These are phyloP conservation scores for Eristalinus sepulchralis DNA, from an alignment of 2,888 invertebrate species.

Conservation along the genomic window DNA sequence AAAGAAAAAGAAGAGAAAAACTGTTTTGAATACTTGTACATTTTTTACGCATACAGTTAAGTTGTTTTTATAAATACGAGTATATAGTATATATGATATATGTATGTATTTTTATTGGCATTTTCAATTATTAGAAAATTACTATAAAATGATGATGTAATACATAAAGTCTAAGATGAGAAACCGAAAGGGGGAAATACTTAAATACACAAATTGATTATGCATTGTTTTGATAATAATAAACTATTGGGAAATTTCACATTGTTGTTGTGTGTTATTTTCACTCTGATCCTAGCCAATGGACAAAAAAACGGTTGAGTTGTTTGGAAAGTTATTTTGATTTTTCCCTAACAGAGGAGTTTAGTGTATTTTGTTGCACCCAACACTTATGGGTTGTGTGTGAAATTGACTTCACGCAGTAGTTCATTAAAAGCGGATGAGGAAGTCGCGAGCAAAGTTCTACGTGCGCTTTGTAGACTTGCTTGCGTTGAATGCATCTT, in stretches of 20 bases:
- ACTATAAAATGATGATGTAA: slow-evolving; percentile 38
- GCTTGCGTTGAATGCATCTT: too few species aligned
- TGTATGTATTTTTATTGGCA: slow-evolving; percentile 65
- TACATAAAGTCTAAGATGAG: slow-evolving; percentile 28
- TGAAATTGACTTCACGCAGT: too few species aligned
- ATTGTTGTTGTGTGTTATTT: neutral
- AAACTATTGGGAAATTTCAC: slow-evolving; percentile 61
- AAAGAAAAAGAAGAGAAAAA: slow-evolving; percentile 4
- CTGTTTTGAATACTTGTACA: slow-evolving; percentile 62
- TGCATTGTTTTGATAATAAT: slow-evolving; percentile 71
- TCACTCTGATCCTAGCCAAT: too few species aligned
- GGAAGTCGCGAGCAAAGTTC: too few species aligned
- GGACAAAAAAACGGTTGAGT: too few species aligned
- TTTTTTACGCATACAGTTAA: slow-evolving; percentile 69
- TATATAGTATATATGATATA: slow-evolving; percentile 37
- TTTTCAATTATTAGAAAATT: slow-evolving; percentile 67
- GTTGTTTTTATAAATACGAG: slow-evolving; percentile 62
- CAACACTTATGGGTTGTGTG: too few species aligned
- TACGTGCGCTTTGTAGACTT: too few species aligned
- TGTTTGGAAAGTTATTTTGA: too few species aligned
- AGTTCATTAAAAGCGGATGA: too few species aligned
- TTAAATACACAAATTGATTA: slow-evolving; percentile 66
- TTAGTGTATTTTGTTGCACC: too few species aligned
- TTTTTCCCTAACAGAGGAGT: too few species aligned
- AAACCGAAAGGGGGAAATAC: slow-evolving; percentile 11